Base-by-base conservation (phyloP, 2,888 invertebrate species). In the Callyntrura sp. region DNA sequence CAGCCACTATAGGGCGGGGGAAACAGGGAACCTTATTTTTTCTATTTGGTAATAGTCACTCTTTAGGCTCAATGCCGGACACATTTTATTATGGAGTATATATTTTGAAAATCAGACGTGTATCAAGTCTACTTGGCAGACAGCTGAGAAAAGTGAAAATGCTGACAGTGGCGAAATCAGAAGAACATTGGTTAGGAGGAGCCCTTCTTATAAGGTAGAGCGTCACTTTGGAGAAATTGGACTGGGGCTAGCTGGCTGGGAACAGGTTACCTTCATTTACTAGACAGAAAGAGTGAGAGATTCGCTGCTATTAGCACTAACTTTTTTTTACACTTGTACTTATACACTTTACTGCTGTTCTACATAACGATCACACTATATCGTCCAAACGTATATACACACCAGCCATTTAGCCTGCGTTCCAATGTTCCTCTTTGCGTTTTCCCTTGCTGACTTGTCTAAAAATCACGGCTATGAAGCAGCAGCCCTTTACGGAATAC, bases 101-200 rank as follows among this genome's bases (percentile, higher is more conserved):
- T 35, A 68, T 68, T 68, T 35, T 28, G n/a, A 68, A 68, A 68
- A 68, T 68, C 68, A 68, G 68, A n/a, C 68, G 14, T 76, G 73
- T 70, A 70, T n/a, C 25, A 11, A 17, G 35, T 17, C 20, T 45
- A n/a, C 48, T 48, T 83, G 48, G 68, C 43, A 55, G 85, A 85
- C 85, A 81, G 81, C 68, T 85, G 48, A 65, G 65, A 85, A 81
- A 57, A 85, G 73, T 83, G 55, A 68, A 82, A 65, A 62, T 85
- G 85, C 85, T 85, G 85, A 85, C 85, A 57, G 85, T 2, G 57
- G 85, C 68, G 23, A 51, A 85, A 85, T 85, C 70, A 73, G 85
- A 85, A 85, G 73, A 70, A 85, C 85, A 68, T 84, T 48, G 73
- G 73, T 76, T 76, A 76, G 73, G 48, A 51, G 45, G 45, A 76